Evolutionary conservation across 2,113 vertebrate genomes (phyloP), one percentile per base, ranked within the genome.

Genomic region (Ginglymostoma cirratum): DNA sequence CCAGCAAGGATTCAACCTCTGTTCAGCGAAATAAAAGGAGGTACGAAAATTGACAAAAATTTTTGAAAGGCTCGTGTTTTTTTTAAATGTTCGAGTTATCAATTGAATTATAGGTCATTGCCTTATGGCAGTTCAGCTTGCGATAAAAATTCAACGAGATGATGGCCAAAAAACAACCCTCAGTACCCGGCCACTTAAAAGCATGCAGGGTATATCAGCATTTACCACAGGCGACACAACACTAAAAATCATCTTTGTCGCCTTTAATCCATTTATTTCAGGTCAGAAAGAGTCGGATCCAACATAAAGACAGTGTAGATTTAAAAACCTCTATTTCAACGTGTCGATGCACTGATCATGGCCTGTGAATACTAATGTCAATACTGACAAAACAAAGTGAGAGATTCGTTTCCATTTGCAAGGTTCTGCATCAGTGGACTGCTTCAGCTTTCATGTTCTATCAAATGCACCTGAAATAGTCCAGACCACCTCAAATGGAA

Each of bases 311-410:
- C 17, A 45, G 2, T 10, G 23, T 12, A 45, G 66, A 24, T 94
- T 69, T 27, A 94, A 94, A 94, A 94, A 94, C 23, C 70, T n/a
- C 70, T 70, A 42, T 19, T 70, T 94, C 93, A 94, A 52, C 23
- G 70, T 94, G 93, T 27, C 65, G 61, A 42, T 24, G 19, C 1
- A 3, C 93, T 23, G 93, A 69, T 38, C n/a, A 21, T 42, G 27
- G 38, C 92, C 45, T 38, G 14, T 15, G 92, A 70, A 70, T 94
- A 38, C 61, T 45, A 94, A 70, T 70, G 21, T 67, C n/a, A 65
- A 94, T 38, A 42, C 19, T 67, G 92, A 94, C 92, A 69, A 69
- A 67, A 69, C 42, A 94, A 69, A 69, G 61, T 14, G 55, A 24
- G 21, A 94, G 66, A 38, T 69, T 45, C 14, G 17, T 38, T 38